Evolutionary conservation across 2,888 invertebrate species (phyloP).

Genomic region (Tethea ocularis): DNA sequence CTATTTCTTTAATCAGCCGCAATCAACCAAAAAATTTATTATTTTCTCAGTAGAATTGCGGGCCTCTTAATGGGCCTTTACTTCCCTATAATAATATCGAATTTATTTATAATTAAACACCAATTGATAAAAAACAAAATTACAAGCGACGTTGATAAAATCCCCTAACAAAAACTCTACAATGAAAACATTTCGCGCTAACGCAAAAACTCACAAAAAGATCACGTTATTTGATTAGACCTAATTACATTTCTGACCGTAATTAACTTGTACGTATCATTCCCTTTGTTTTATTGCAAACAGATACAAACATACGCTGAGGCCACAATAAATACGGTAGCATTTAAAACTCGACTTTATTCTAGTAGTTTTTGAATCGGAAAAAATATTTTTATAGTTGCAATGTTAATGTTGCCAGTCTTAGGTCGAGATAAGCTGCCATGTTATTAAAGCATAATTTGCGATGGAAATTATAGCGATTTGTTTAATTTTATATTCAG

Average conservation of each 20-base stretch:
- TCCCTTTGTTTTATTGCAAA: constrained; percentile 79
- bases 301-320: constrained; percentile 40
- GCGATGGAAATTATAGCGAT: constrained; percentile 76
- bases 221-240: constrained; percentile 80
- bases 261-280: constrained; percentile 79
- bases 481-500: constrained; percentile 76
- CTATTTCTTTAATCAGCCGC: too few relatives aligned
- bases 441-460: constrained; percentile 79
- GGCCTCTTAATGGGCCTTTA: too few relatives aligned
- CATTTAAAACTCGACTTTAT: constrained; percentile 45
- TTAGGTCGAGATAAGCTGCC: constrained; percentile 71
- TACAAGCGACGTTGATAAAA: constrained; percentile 14
- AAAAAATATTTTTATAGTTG: constrained; percentile 10
- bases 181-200: constrained; percentile 55
- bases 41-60: too few relatives aligned
- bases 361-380: constrained; percentile 18
- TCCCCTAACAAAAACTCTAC: constrained; percentile 36
- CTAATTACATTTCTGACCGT: constrained; percentile 79
- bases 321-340: constrained; percentile 16
- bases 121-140: neutral
- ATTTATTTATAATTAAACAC: neutral
- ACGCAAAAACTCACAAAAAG: constrained; percentile 65
- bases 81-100: neutral
- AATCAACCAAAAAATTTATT: too few relatives aligned
- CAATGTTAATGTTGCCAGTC: constrained; percentile 41